Evolutionary conservation across 1,140 invertebrate species (phyloP).

Genomic region (Drosophila arizonae): DNA sequence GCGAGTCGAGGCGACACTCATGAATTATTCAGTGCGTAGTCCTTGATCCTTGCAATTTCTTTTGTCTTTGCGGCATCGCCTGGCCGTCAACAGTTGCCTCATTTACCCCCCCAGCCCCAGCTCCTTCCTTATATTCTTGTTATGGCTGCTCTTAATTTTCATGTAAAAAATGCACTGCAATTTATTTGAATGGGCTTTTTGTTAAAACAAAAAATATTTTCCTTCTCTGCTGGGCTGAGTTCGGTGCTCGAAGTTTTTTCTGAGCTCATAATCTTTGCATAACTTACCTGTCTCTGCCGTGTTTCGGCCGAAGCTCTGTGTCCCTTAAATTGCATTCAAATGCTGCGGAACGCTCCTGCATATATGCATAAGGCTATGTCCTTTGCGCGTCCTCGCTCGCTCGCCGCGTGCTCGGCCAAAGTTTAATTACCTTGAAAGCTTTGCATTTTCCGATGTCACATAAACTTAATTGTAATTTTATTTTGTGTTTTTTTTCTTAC

Average conservation of each 20-base stretch:
- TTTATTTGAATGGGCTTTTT: slow-evolving; percentile 75
- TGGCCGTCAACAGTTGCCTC: slow-evolving; percentile 18
- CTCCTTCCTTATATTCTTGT: not conserved
- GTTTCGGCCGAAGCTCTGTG: slow-evolving; percentile 21
- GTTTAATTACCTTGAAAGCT: slow-evolving; percentile 73
- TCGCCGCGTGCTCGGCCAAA: slow-evolving; percentile 34
- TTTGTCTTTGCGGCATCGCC: slow-evolving; percentile 47
- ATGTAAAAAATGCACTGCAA: slow-evolving; percentile 74
- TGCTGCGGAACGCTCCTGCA: slow-evolving; percentile 53
- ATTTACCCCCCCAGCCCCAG: not conserved
- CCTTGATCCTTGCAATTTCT: slow-evolving; percentile 55
- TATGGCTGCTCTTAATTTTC: slow-evolving; percentile 62
- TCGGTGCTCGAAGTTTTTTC: slow-evolving; percentile 15
- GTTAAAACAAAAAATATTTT: slow-evolving; percentile 50
- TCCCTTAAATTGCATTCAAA: slow-evolving; percentile 68
- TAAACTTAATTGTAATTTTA: slow-evolving; percentile 70
- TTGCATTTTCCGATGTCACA: slow-evolving; percentile 42
- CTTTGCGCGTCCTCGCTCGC: slow-evolving; percentile 15
- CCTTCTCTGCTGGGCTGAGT: slow-evolving; percentile 33
- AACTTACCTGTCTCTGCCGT: slow-evolving; percentile 43
- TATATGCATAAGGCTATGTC: slow-evolving; percentile 48
- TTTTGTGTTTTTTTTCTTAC: slow-evolving; percentile 29
- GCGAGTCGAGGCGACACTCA: slow-evolving; percentile 56
- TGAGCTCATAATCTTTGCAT: slow-evolving; percentile 70
- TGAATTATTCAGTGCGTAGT: slow-evolving; percentile 78